Base-by-base conservation (phyloP, 2,888 invertebrate genomes). In the Eupeodes luniger region DNA sequence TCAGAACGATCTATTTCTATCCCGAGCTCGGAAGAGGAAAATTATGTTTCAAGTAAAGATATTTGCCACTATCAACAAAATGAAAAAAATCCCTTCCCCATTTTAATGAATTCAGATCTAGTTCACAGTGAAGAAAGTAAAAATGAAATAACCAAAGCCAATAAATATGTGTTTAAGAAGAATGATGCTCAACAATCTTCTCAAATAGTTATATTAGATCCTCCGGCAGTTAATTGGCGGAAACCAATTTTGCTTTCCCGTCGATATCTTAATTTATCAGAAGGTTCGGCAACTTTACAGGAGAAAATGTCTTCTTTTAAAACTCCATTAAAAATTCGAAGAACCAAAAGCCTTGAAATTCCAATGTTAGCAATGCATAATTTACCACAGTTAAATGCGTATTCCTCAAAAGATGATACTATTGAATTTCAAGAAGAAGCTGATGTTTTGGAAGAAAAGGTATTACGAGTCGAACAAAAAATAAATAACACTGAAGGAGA, bases 391-490 rank as follows among this genome's bases (percentile, higher is more conserved):
- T 96, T 97, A 93, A 97, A 97, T 93, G 97, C 97, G 0, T 97
- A 97, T 92, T 98, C 97, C 2, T 97, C 97, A 36, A 97, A 97
- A 93, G 98, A 98, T 92, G 98, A 98, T 92, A 98, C 98, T 0
- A 96, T 98, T 0, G 97, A 96, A 90, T 95, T 95, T 83, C 96
- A 97, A 89, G 96, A 96, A 92, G 95, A 95, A 92, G 95, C 95
- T 0, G 95, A 95, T 90, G 94, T 95, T 88, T 93, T 95, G 3
- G 95, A 95, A 92, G 95, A 95, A 85, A 95, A 95, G 91, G 93
- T 95, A 0, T 91, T 95, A 9, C 40, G 6, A 9, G 40, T 40
- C n/a, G 91, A 91, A 62, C 91, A 91, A 0, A 90, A 91, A 12
- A 90, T 92, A 36, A 94, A 94, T 89, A 94, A 94, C 40, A 94